Evolutionary conservation across 2,113 vertebrate species (phyloP).

Genomic region (Sterna hirundo): DNA sequence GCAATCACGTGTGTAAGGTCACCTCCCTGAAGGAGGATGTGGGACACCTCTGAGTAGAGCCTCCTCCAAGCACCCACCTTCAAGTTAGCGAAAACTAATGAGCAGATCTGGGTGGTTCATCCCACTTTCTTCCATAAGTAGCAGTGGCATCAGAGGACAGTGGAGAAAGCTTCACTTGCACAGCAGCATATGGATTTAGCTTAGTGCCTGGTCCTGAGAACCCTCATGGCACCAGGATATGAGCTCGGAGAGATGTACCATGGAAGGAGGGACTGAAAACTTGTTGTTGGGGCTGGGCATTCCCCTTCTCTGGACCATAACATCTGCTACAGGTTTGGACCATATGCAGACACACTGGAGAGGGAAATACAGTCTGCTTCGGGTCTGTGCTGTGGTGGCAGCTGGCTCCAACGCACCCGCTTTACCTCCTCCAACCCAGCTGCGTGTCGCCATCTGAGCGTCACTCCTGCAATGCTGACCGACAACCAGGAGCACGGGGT

Average conservation of each 20-base stretch:
- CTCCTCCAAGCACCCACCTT: neutral
- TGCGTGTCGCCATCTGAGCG: neutral
- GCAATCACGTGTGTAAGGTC: neutral
- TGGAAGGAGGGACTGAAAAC: neutral
- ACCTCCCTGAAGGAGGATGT: neutral
- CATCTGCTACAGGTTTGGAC: neutral
- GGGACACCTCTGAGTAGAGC: neutral
- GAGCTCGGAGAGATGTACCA: fast-evolving
- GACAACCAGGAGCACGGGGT: neutral
- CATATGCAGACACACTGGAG: neutral
- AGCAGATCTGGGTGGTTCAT: neutral
- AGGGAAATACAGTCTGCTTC: neutral
- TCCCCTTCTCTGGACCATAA: neutral
- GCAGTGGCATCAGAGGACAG: neutral
- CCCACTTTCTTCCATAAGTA: neutral
- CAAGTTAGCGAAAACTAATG: neutral
- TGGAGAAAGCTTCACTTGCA: neutral
- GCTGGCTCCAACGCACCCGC: neutral
- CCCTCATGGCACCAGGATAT: neutral
- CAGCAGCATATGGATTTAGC: neutral
- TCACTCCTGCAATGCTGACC: neutral
- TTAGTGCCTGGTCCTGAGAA: neutral
- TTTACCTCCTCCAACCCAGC: neutral
- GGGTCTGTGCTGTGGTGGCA: neutral
- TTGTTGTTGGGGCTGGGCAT: neutral